A percentile compares a stretch with the other conserved stretches of the same genome.
phyloP scores from a whole-genome alignment of 1,140 invertebrate species.

The Orussus abietinus region DNA sequence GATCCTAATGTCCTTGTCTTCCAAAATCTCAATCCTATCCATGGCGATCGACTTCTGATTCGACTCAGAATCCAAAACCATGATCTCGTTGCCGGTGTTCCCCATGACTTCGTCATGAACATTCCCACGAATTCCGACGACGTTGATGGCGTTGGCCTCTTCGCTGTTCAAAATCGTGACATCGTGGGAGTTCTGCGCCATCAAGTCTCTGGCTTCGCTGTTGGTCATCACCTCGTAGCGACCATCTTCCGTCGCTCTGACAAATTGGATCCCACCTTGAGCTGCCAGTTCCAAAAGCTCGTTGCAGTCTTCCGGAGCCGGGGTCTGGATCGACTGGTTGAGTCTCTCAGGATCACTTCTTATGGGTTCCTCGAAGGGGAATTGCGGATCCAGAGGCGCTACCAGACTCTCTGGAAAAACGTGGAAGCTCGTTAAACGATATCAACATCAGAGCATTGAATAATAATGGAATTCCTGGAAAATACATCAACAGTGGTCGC shows the following conservation, averaged over 20 bases:
- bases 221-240: slow-evolving; percentile 51
- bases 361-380: slow-evolving; percentile 8
- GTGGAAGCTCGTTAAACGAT: too few species aligned
- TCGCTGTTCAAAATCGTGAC: slow-evolving; percentile 45
- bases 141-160: slow-evolving; percentile 42
- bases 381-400: slow-evolving; percentile 21
- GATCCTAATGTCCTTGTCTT: slow-evolving; percentile 40
- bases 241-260: slow-evolving; percentile 50
- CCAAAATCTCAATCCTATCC: slow-evolving; percentile 40
- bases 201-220: slow-evolving; percentile 48
- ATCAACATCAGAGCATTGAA: too few species aligned
- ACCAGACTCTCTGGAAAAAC: slow-evolving; percentile 23
- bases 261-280: slow-evolving; percentile 52
- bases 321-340: slow-evolving; percentile 6
- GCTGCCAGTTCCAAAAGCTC: slow-evolving; percentile 49
- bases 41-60: slow-evolving; percentile 29
- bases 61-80: slow-evolving; percentile 37
- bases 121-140: slow-evolving; percentile 28
- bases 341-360: slow-evolving; percentile 1
- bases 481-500: too few species aligned
- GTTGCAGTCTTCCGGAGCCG: slow-evolving; percentile 39
- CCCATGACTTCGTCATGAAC: slow-evolving; percentile 8
- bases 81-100: slow-evolving; percentile 28
- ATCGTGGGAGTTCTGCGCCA: slow-evolving; percentile 50
- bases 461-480: too few species aligned